Evolutionary conservation across 2,797 vertebrate species (phyloP).

Genomic region (Periophthalmus magnuspinnatus): DNA sequence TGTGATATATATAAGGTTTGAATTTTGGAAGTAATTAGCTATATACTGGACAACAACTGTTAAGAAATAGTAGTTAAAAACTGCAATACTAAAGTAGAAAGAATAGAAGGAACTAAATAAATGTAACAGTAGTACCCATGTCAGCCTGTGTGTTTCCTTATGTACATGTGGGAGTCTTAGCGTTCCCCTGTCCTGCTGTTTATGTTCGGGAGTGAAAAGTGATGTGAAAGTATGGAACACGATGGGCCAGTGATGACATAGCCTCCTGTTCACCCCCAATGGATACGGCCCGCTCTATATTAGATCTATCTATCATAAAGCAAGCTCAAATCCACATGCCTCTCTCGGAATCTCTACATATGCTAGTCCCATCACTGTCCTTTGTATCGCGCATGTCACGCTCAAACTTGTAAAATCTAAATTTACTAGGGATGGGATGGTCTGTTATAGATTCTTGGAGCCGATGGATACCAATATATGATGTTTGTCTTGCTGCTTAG

Average conservation of each 20-base stretch:
- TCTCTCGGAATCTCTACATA: constrained; percentile 46
- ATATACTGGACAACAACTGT: too few relatives aligned
- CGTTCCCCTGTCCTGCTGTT: constrained; percentile 57
- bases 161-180: constrained; percentile 52
- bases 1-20: too few relatives aligned
- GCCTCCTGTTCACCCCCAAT: constrained; percentile 68
- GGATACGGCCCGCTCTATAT: constrained; percentile 60
- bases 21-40: not conserved
- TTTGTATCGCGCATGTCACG: constrained; percentile 54
- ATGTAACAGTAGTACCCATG: constrained; percentile 1
- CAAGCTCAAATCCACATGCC: constrained; percentile 43
- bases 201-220: constrained; percentile 66
- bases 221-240: constrained; percentile 65
- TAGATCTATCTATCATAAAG: constrained; percentile 67
- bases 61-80: not conserved
- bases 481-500: too few relatives aligned
- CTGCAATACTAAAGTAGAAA: not conserved
- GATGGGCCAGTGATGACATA: constrained; percentile 69
- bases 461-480: too few relatives aligned
- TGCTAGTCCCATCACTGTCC: constrained; percentile 63
- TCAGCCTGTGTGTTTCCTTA: constrained; percentile 39
- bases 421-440: constrained; percentile 35
- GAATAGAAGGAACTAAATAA: not conserved
- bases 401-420: constrained; percentile 55
- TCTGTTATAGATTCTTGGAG: constrained; percentile 39